Conservation (phyloP, 1,140 invertebrate genomes). For the Teleogryllus occipitalis region DNA sequence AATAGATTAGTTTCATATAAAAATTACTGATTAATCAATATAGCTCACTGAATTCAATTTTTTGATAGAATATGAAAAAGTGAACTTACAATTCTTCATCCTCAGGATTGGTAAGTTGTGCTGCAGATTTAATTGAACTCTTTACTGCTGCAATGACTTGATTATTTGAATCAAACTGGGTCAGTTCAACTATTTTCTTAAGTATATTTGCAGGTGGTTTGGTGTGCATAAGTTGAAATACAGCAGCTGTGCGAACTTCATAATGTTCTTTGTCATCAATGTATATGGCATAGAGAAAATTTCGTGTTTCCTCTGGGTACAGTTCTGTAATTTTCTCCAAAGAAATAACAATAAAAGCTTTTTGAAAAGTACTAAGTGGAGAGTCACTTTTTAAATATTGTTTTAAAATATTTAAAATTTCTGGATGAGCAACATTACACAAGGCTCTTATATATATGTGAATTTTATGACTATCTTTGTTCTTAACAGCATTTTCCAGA, state of each 20-base stretch:
- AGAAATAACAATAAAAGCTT: slow-evolving; percentile 47
- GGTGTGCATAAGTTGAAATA: slow-evolving; percentile 46
- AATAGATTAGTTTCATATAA: too few relatives aligned
- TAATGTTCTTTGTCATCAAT: slow-evolving; percentile 51
- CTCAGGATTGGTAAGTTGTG: slow-evolving; percentile 32
- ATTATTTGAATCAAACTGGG: slow-evolving; percentile 48
- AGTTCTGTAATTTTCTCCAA: slow-evolving; percentile 40
- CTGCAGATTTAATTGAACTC: slow-evolving; percentile 43
- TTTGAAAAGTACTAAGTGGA: slow-evolving; percentile 45
- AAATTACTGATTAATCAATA: too few relatives aligned
- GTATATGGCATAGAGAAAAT: slow-evolving; percentile 55
- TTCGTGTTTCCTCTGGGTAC: slow-evolving; percentile 41
- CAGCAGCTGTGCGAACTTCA: slow-evolving; percentile 54
- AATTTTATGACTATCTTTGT: slow-evolving; percentile 41
- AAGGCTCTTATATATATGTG: slow-evolving; percentile 52
- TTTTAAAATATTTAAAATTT: slow-evolving; percentile 48
- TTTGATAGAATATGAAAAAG: not conserved
- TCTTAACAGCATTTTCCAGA: not conserved
- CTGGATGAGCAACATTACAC: slow-evolving; percentile 49
- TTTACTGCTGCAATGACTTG: slow-evolving; percentile 54
- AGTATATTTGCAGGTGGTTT: slow-evolving; percentile 51
- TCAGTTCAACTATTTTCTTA: slow-evolving; percentile 56
- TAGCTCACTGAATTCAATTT: too few relatives aligned
- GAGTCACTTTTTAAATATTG: slow-evolving; percentile 55
- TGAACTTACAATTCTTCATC: slow-evolving; percentile 25